A percentile compares a stretch with the other conserved stretches of the same genome.
Evolutionary conservation across 2,888 invertebrate genomes (phyloP).

Genomic region (Chaitophorus viminalis): DNA sequence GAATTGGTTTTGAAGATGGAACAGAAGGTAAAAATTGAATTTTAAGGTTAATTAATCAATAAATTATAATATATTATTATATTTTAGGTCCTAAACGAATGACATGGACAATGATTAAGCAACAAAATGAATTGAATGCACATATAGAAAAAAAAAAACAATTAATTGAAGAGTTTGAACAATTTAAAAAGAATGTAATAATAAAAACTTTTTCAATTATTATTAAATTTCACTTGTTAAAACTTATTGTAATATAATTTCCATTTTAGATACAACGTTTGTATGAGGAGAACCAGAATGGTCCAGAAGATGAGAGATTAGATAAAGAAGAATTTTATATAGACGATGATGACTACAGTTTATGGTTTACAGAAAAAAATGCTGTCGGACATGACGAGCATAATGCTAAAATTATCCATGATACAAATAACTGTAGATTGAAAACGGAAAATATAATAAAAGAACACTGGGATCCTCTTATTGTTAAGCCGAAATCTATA

Average conservation of each 20-base stretch:
- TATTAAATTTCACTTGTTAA: no score
- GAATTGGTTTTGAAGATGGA: conserved; percentile 20
- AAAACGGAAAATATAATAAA: conserved; percentile 39
- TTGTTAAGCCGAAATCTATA: conserved; percentile 41
- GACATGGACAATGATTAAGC: conserved; percentile 50
- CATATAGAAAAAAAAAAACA: conserved; percentile 5
- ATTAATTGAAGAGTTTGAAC: conserved; percentile 23
- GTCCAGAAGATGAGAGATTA: conserved; percentile 30
- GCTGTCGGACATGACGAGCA: conserved; percentile 20
- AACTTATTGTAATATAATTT: no score
- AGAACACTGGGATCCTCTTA: conserved; percentile 18
- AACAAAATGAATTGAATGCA: conserved; percentile 15
- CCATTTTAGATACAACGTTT: conserved; percentile 20
- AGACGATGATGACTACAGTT: conserved; percentile 26
- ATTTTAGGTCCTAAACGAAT: conserved; percentile 30
- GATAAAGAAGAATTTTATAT: conserved; percentile 54
- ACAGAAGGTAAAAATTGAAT: neutral
- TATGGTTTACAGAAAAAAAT: conserved; percentile 13
- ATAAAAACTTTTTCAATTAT: neutral
- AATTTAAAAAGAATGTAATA: conserved; percentile 43
- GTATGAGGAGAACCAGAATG: conserved; percentile 14
- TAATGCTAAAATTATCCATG: neutral
- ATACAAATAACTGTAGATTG: conserved; percentile 7
- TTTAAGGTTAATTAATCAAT: no score
- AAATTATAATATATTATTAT: neutral